Percentiles rank a stretch among this genome's conserved stretches.
Evolutionary conservation across 2,888 invertebrate species (phyloP).

Genomic region (Neocrepidodera transversa): DNA sequence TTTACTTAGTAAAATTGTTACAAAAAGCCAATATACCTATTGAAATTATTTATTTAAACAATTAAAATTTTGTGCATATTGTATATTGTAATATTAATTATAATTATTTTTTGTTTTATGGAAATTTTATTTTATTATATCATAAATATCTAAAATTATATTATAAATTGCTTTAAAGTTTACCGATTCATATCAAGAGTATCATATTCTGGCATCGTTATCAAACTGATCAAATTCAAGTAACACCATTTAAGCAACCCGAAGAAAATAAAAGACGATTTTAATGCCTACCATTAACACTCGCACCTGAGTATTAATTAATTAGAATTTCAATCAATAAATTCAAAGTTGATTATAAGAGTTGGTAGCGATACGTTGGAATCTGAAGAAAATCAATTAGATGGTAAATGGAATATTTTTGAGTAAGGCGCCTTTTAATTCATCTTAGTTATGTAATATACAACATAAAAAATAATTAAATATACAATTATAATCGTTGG

Average conservation of each 20-base stretch:
- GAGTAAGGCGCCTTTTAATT: not conserved
- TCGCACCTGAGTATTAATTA: conserved; percentile 25
- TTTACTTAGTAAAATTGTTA: too few species aligned
- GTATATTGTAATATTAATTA: too few species aligned
- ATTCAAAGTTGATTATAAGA: conserved; percentile 22
- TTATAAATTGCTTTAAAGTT: conserved; percentile 12
- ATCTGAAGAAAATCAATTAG: not conserved
- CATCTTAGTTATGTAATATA: too few species aligned
- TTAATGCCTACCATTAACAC: conserved; percentile 19
- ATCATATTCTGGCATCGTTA: conserved; percentile 13
- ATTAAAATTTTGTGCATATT: too few species aligned
- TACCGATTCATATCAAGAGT: conserved; percentile 10
- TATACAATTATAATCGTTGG: too few species aligned
- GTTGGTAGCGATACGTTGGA: conserved; percentile 8
- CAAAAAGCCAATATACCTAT: too few species aligned
- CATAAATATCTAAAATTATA: conserved; percentile 12
- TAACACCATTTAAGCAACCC: conserved; percentile 14
- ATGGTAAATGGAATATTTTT: not conserved
- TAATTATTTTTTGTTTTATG: too few species aligned
- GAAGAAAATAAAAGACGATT: conserved; percentile 19
- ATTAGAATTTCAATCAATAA: conserved; percentile 26
- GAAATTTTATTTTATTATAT: not conserved
- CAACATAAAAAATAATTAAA: too few species aligned
- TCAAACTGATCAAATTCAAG: conserved; percentile 21
- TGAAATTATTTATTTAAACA: too few species aligned